Evolutionary conservation across 2,888 invertebrate genomes (phyloP).

Genomic region (Monopis laevigella): DNA sequence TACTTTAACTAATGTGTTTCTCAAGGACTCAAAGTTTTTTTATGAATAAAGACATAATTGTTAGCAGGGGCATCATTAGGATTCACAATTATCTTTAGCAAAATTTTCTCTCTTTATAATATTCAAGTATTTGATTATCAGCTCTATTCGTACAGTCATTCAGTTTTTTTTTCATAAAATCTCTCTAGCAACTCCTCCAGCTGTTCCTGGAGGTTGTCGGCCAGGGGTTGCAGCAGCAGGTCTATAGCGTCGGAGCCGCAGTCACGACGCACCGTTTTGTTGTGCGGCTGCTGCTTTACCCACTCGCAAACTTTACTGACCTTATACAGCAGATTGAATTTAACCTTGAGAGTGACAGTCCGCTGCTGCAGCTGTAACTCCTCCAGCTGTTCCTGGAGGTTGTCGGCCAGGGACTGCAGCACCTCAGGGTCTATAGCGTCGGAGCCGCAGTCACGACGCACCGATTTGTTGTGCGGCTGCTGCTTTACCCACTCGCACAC

Average conservation of each 20-base stretch:
- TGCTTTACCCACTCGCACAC: conserved; percentile 75
- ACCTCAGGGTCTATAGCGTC: conserved; percentile 75
- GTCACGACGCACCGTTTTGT: conserved; percentile 67
- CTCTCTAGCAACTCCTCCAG: no score
- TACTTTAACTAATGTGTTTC: no score
- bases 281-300: conserved; percentile 77
- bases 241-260: conserved; percentile 80
- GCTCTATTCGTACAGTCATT: no score
- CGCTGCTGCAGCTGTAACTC: conserved; percentile 36
- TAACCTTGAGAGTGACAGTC: conserved; percentile 76
- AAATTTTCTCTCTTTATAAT: no score
- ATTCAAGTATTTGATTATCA: no score
- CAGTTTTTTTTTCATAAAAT: no score
- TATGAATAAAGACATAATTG: no score
- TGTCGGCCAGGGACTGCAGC: conserved; percentile 39
- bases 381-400: conserved; percentile 41
- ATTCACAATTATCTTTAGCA: no score
- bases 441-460: conserved; percentile 75
- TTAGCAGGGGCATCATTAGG: no score
- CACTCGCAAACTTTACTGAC: conserved; percentile 72
- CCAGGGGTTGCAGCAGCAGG: no score
- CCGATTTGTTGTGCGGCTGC: conserved; percentile 71
- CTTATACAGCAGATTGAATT: conserved; percentile 80
- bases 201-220: no score
- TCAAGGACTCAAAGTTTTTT: no score